Evolutionary conservation across 2,888 invertebrate genomes (phyloP).

Genomic region (Ormyrus pomaceus): DNA sequence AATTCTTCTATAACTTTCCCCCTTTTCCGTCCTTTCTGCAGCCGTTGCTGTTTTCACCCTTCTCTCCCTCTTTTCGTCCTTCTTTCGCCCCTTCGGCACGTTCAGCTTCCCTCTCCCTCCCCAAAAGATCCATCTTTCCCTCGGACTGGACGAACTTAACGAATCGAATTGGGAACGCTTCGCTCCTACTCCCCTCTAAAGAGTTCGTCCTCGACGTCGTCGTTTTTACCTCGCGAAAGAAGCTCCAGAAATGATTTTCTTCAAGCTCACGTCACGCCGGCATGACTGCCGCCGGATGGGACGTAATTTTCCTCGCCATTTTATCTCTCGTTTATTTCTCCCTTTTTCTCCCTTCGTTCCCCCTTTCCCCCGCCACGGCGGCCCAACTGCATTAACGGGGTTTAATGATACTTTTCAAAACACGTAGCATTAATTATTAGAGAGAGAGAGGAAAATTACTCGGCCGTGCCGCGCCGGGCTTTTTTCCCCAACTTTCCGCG

Average conservation of each 20-base stretch:
- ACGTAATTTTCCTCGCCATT: conserved; percentile 21
- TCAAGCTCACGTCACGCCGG: background rate
- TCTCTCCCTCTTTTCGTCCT: background rate
- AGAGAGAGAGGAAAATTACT: background rate
- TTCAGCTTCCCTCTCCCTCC: too few species aligned
- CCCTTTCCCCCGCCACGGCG: background rate
- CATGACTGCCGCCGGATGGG: background rate
- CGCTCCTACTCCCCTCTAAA: background rate
- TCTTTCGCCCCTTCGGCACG: too few species aligned
- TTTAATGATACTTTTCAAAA: conserved; percentile 31
- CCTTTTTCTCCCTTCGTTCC: background rate
- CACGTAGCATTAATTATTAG: conserved; percentile 21
- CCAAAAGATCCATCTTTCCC: background rate
- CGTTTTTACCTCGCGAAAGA: background rate
- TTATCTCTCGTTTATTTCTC: conserved; percentile 15
- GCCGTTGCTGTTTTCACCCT: background rate
- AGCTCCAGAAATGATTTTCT: conserved; percentile 41
- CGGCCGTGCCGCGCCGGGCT: background rate
- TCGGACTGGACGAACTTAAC: conserved; percentile 29
- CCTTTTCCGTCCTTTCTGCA: background rate
- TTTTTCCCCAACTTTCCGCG: background rate
- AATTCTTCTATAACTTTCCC: conserved; percentile 11
- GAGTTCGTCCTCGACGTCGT: conserved; percentile 7
- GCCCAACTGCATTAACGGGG: background rate
- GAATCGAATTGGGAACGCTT: conserved; percentile 44